Conservation (phyloP, 2,113 vertebrate genomes). For the Chiloscyllium plagiosum region DNA sequence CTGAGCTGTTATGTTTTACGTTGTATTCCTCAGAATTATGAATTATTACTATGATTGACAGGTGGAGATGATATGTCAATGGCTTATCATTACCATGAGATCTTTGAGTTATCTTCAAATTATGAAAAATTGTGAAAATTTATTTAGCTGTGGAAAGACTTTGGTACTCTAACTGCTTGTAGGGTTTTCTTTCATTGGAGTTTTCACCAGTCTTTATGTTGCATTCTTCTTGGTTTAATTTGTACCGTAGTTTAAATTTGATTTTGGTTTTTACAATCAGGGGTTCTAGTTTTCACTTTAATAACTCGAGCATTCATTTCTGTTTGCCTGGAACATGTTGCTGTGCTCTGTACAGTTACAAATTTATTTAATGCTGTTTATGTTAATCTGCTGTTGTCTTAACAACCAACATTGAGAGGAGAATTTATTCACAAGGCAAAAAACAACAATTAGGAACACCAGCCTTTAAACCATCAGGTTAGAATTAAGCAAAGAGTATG, state of each 20-base stretch:
- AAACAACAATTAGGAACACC: background rate
- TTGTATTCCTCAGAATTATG: background rate
- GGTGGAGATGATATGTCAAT: background rate
- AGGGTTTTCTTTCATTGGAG: background rate
- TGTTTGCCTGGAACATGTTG: background rate
- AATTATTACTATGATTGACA: background rate
- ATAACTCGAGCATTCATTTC: background rate
- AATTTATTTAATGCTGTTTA: slow-evolving; percentile 12
- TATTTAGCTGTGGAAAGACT: background rate
- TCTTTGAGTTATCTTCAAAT: background rate
- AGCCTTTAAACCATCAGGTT: background rate
- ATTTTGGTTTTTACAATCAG: background rate
- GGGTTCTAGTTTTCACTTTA: background rate
- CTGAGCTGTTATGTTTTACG: background rate
- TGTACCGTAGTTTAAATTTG: background rate
- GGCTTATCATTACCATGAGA: background rate
- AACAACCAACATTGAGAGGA: background rate
- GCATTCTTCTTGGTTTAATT: background rate
- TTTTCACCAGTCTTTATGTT: background rate
- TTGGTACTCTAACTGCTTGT: background rate
- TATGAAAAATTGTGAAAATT: too few species aligned
- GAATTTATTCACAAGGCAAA: background rate
- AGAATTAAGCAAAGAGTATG: background rate
- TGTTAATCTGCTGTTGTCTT: background rate
- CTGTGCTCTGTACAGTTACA: background rate